Evolutionary conservation across 2,113 vertebrate genomes (phyloP).

Genomic region (Amphilophus citrinellus): DNA sequence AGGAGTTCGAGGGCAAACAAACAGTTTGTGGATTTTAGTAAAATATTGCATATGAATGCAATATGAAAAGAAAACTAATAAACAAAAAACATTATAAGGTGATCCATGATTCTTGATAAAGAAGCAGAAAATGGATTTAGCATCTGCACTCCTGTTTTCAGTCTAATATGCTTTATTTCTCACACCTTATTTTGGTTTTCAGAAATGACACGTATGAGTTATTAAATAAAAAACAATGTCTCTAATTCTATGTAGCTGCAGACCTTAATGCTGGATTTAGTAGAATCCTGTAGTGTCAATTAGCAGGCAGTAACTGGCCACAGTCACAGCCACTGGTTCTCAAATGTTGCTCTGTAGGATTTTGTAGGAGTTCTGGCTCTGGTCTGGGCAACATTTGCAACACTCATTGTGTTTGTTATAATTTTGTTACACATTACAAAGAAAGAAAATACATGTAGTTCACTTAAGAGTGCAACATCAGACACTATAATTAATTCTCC

Average conservation of each 20-base stretch:
- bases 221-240: neutral
- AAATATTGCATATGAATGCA: neutral
- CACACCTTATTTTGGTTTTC: neutral
- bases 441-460: neutral
- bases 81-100: neutral
- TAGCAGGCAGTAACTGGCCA: neutral
- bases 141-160: neutral
- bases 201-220: neutral
- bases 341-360: neutral
- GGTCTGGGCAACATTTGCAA: neutral
- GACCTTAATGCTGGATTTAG: neutral
- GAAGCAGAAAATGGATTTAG: neutral
- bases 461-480: neutral
- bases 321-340: neutral
- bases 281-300: neutral
- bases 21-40: neutral
- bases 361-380: neutral
- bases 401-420: neutral
- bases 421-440: neutral
- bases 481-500: neutral
- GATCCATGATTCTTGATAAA: neutral
- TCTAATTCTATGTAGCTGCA: neutral
- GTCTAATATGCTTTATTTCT: neutral
- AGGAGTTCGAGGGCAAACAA: neutral
- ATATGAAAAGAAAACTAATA: neutral